Conservation (phyloP, 1,140 invertebrate genomes). For the Chelonus insularis region DNA sequence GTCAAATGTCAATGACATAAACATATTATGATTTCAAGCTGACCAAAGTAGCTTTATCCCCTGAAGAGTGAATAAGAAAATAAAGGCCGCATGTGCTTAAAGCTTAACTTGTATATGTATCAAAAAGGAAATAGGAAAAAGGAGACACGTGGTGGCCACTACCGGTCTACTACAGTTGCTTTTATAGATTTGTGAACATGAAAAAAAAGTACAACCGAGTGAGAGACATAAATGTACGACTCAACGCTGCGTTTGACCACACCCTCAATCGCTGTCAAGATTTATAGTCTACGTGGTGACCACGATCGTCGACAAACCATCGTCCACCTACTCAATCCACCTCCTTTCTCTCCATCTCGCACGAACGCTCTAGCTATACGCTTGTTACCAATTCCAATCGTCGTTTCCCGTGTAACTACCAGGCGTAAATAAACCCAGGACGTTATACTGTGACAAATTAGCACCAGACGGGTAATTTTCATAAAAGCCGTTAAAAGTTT, state of each 20-base stretch:
- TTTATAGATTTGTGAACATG: conserved; percentile 27
- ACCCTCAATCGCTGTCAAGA: conserved; percentile 33
- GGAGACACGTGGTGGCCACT: conserved; percentile 20
- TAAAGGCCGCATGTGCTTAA: background rate
- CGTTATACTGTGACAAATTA: conserved; percentile 11
- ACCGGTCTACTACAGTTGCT: conserved; percentile 13
- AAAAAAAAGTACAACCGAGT: conserved; percentile 2
- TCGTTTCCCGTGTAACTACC: conserved; percentile 50
- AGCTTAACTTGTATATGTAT: background rate
- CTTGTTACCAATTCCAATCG: conserved; percentile 54
- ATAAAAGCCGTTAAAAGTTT: too few relatives aligned
- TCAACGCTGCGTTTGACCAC: conserved; percentile 35
- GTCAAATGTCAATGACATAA: conserved; percentile 28
- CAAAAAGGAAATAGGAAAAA: background rate
- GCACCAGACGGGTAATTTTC: background rate
- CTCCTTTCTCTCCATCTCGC: conserved; percentile 13
- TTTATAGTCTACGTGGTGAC: conserved; percentile 27
- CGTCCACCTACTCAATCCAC: conserved; percentile 9
- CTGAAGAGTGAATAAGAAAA: background rate
- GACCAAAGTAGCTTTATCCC: conserved; percentile 12
- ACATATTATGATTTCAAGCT: conserved; percentile 27
- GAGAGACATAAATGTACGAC: conserved; percentile 23
- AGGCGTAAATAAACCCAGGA: conserved; percentile 2
- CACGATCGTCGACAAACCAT: conserved; percentile 7
- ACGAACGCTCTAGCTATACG: conserved; percentile 20